phyloP scores from a whole-genome alignment of 2,797 vertebrate species.

The Eulemur mongoz region DNA sequence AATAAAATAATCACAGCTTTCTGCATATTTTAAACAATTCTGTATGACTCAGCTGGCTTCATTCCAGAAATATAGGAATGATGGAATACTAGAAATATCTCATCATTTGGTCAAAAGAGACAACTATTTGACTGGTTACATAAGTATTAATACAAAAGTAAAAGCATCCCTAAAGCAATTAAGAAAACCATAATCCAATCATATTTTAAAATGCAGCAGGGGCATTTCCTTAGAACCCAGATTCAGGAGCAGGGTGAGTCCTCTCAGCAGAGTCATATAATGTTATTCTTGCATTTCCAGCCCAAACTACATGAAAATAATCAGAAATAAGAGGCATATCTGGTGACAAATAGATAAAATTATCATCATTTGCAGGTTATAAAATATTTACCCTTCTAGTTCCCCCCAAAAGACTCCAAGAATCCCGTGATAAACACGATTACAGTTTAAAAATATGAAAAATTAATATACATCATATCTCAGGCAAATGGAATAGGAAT shows the following conservation, averaged over 20 bases:
- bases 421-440: background rate
- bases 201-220: background rate
- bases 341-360: background rate
- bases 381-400: background rate
- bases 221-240: background rate
- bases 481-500: background rate
- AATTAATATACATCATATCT: background rate
- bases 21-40: background rate
- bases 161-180: background rate
- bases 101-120: background rate
- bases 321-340: background rate
- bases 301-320: background rate
- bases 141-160: background rate
- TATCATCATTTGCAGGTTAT: background rate
- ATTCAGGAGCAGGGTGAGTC: background rate
- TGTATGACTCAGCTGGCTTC: background rate
- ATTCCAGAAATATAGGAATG: background rate
- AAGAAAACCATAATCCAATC: background rate
- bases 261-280: background rate
- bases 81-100: background rate
- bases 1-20: background rate
- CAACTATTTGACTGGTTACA: background rate
- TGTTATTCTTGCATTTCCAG: background rate
- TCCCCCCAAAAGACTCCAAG: background rate
- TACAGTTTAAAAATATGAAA: background rate